Evolutionary conservation across 2,797 vertebrate genomes (phyloP).

Genomic region (Xiphorhynchus erythropygius): DNA sequence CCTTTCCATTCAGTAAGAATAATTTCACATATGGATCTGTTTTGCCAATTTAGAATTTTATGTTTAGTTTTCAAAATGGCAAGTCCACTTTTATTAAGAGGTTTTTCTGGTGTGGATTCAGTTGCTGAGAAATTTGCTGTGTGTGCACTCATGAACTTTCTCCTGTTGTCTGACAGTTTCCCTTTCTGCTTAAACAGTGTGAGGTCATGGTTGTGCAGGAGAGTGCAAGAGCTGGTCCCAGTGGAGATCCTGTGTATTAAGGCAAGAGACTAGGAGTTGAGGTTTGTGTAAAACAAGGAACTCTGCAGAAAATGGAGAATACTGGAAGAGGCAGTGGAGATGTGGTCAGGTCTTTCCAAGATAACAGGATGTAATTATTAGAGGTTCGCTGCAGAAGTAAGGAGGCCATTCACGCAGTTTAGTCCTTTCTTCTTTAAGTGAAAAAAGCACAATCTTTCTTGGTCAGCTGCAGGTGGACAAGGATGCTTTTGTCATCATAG

Average conservation of each 20-base stretch:
- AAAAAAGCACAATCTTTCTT: not conserved
- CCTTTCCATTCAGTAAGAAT: not conserved
- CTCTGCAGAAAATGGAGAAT: not conserved
- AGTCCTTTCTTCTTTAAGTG: not conserved
- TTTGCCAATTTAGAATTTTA: not conserved
- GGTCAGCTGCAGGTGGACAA: not conserved
- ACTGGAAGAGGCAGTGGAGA: not conserved
- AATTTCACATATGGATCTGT: not conserved
- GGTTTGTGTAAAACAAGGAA: not conserved
- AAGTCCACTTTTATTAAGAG: not conserved
- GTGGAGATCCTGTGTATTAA: not conserved
- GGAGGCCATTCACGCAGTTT: not conserved
- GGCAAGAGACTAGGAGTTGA: not conserved
- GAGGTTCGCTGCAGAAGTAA: not conserved
- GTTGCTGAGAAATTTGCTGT: not conserved
- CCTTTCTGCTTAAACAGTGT: not conserved
- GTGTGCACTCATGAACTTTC: not conserved
- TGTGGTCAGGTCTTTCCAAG: not conserved
- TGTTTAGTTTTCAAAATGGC: not conserved
- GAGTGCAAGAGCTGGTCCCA: not conserved
- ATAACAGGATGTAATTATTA: not conserved
- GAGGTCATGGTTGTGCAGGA: rapidly evolving
- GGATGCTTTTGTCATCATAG: not conserved
- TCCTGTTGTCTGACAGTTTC: not conserved
- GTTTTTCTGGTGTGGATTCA: not conserved